These are phyloP conservation scores for Listronotus oregonensis DNA, from an alignment of 1,140 invertebrate species.

Conservation along the genomic window DNA sequence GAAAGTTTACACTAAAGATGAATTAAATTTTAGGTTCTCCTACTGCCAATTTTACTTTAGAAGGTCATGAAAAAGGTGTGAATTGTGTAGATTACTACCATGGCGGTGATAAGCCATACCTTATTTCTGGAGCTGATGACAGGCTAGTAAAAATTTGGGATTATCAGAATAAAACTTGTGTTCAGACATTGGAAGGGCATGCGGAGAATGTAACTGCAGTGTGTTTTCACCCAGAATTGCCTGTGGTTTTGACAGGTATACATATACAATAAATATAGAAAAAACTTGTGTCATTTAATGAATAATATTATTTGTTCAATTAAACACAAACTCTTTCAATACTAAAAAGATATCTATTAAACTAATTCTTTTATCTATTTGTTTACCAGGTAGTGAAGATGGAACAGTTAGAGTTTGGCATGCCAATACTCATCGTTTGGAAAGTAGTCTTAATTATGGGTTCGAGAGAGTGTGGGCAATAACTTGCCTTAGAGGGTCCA, in stretches of 20 bases:
- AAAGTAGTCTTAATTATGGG: slow-evolving; percentile 97
- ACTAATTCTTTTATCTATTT: slow-evolving; percentile 4
- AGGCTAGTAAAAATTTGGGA: slow-evolving; percentile 99
- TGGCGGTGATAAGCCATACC: slow-evolving; percentile 96
- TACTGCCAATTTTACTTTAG: slow-evolving; percentile 97
- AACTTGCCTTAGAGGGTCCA: slow-evolving; percentile 91
- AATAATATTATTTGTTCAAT: too few species aligned
- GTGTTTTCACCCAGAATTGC: slow-evolving; percentile 96
- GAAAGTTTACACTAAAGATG: too few species aligned
- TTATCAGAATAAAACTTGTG: slow-evolving; percentile 99
- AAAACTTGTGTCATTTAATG: too few species aligned
- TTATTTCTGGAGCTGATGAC: slow-evolving; percentile 99
- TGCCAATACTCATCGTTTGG: slow-evolving; percentile 94
- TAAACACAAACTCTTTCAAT: too few species aligned
- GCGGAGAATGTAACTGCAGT: slow-evolving; percentile 93
- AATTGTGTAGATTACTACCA: slow-evolving; percentile 99
- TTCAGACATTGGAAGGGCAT: slow-evolving; percentile 97
- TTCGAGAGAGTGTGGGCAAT: slow-evolving; percentile 98
- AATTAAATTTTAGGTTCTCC: slow-evolving; percentile 70
- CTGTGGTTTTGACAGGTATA: slow-evolving; percentile 84
- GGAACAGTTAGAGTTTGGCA: slow-evolving; percentile 97
- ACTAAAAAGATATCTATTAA: too few species aligned
- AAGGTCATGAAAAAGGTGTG: slow-evolving; percentile 98
- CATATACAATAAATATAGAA: slow-evolving; percentile 65
- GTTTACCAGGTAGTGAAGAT: slow-evolving; percentile 95